These are phyloP conservation scores for Spatulosminthurus flaviceps DNA, from an alignment of 2,888 invertebrate genomes.

Conservation along the genomic window DNA sequence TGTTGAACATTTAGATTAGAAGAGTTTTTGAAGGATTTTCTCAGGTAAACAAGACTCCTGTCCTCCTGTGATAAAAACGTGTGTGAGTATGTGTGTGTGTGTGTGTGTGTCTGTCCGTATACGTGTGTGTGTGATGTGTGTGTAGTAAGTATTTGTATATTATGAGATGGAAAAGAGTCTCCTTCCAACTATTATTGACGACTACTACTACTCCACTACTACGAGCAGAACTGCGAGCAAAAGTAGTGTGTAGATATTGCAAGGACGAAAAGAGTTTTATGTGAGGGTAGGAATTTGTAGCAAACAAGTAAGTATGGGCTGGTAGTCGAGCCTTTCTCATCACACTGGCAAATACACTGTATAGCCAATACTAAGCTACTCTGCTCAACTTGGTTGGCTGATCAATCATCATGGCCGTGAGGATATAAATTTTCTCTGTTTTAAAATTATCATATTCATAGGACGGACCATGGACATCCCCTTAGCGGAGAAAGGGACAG, in stretches of 20 bases:
- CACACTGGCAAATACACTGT: conserved; percentile 8
- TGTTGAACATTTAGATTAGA: neutral
- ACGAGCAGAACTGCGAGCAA: too few species aligned
- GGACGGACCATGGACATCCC: conserved; percentile 37
- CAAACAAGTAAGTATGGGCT: neutral
- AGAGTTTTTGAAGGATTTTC: conserved; percentile 9
- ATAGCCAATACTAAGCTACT: neutral
- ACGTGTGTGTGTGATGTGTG: too few species aligned
- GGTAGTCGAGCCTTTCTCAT: neutral
- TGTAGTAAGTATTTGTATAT: too few species aligned
- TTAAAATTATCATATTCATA: neutral
- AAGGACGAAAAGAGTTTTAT: conserved; percentile 7
- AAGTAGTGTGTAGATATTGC: conserved; percentile 11
- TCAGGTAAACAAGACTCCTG: neutral
- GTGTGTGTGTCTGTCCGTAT: too few species aligned
- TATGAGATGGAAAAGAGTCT: neutral
- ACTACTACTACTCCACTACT: neutral
- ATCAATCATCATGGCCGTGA: conserved; percentile 20
- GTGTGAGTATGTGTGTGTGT: too few species aligned
- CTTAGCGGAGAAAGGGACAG: conserved; percentile 18
- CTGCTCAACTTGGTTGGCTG: conserved; percentile 5
- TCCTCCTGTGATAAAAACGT: neutral
- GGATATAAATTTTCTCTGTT: conserved; percentile 22
- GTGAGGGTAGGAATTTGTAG: conserved; percentile 18
- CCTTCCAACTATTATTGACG: neutral